phyloP scores from a whole-genome alignment of 2,888 invertebrate genomes.

The Dryobotodes eremita region DNA sequence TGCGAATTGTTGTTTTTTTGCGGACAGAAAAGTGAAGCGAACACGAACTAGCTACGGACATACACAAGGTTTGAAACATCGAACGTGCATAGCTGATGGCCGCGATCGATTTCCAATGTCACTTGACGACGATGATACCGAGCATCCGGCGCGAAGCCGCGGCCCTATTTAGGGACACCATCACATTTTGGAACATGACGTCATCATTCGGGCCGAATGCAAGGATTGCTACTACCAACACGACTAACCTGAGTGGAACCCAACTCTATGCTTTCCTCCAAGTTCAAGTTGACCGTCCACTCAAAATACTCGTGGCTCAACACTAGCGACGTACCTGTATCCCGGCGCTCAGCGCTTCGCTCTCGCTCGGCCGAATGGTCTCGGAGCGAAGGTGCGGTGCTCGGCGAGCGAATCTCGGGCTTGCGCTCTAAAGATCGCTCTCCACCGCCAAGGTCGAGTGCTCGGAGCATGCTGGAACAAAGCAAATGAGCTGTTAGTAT shows the following conservation, averaged over 20 bases:
- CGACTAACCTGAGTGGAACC: slow-evolving; percentile 37
- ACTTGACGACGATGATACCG: slow-evolving; percentile 64
- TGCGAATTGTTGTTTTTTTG: slow-evolving; percentile 65
- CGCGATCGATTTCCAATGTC: slow-evolving; percentile 80
- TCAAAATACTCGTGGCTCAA: slow-evolving; percentile 43
- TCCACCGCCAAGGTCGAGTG: slow-evolving; percentile 92
- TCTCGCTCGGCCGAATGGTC: slow-evolving; percentile 84
- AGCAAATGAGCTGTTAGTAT: slow-evolving; percentile 23
- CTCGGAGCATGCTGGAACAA: slow-evolving; percentile 93
- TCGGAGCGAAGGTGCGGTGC: slow-evolving; percentile 77
- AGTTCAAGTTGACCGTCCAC: slow-evolving; percentile 20
- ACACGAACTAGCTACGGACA: slow-evolving; percentile 86
- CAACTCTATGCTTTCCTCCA: neutral
- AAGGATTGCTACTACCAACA: slow-evolving; percentile 38
- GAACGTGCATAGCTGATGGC: slow-evolving; percentile 71
- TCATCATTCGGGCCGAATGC: slow-evolving; percentile 53
- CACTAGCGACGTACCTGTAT: slow-evolving; percentile 82
- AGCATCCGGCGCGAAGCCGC: slow-evolving; percentile 48
- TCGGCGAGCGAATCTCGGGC: slow-evolving; percentile 88
- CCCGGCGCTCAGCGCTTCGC: slow-evolving; percentile 83
- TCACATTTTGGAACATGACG: neutral
- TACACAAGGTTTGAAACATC: slow-evolving; percentile 74
- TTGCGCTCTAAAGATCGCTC: slow-evolving; percentile 82
- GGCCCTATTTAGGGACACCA: neutral
- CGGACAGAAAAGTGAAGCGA: slow-evolving; percentile 82